Evolutionary conservation across 2,888 invertebrate species (phyloP), one percentile per base, ranked within the genome.

Genomic region (Timema podura): DNA sequence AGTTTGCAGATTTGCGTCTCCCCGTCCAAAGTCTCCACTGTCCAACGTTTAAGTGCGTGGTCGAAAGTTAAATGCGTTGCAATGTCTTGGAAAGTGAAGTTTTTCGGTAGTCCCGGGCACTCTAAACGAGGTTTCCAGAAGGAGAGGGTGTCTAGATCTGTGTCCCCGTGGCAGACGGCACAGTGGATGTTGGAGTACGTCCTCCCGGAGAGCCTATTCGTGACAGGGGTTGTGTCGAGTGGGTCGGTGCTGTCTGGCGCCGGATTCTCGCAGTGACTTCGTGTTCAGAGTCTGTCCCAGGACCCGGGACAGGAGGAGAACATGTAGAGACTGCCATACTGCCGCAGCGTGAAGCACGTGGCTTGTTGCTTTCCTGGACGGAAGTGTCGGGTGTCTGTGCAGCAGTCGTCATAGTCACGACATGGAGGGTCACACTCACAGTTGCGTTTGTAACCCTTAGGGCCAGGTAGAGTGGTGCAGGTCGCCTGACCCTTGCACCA

Each of bases 381-480:
- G 74, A 77, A 74, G 70, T 74, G 67, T 7, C 70, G 67, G 1
- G 81, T 80, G 73, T 83, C 82, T 44, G 79, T 76, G 71, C 83
- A 83, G 73, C 83, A 83, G 76, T 83, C 83, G 46, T 82, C 83
- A 72, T 81, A 83, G 11, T 77, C 76, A 44, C 76, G 76, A 74
- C 83, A 83, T 48, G 76, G 76, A 64, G 78, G 75, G 72, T 83
- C 83, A 74, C 83, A 83, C 66, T 80, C 77, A 74, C 83, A 83
- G 76, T 80, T 81, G 15, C 81, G 75, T 46, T 77, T 76, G 15
- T 30, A 16, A 9, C 16, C 57, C 10, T 30, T 30, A 30, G 57
- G 57, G 9, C 15, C 57, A 16, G 57, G 57, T 8, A n/a, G 57
- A 9, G 16, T 9, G 57, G 57, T 30, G 57, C 57, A 57, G 57